phyloP scores from a whole-genome alignment of 2,888 invertebrate genomes.

The Cephonodes hylas region DNA sequence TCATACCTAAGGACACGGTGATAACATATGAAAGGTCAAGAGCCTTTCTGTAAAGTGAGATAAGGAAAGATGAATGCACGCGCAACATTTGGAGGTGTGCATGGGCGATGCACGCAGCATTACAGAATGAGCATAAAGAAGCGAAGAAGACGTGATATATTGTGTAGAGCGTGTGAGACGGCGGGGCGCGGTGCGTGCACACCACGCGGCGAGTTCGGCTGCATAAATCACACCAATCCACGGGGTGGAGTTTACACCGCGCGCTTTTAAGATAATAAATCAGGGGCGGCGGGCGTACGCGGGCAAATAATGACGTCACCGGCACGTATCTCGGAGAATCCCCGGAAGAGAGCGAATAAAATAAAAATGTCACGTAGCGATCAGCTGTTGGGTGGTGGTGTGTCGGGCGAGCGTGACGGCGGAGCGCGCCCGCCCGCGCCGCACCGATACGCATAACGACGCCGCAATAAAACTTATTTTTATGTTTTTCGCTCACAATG shows the following conservation, averaged over 20 bases:
- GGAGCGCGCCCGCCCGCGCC: constrained; percentile 61
- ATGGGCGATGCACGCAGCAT: neutral
- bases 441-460: constrained; percentile 79
- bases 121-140: neutral
- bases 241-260: constrained; percentile 53
- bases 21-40: neutral
- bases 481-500: constrained; percentile 82
- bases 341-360: constrained; percentile 80
- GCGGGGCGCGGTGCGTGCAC: constrained; percentile 30
- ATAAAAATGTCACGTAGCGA: constrained; percentile 82
- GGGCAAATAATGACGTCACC: constrained; percentile 77
- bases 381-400: constrained; percentile 71
- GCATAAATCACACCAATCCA: constrained; percentile 59
- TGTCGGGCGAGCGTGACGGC: constrained; percentile 38
- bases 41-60: neutral
- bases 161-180: constrained; percentile 54
- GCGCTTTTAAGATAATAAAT: constrained; percentile 72
- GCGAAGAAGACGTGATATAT: constrained; percentile 34
- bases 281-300: constrained; percentile 62
- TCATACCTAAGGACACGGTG: neutral
- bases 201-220: constrained; percentile 15
- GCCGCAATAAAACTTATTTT: constrained; percentile 82
- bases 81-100: neutral
- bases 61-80: neutral
- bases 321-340: constrained; percentile 78